Percentiles rank a stretch among this genome's conserved stretches.
phyloP scores from a whole-genome alignment of 2,113 vertebrate genomes.

The Labeo catla region DNA sequence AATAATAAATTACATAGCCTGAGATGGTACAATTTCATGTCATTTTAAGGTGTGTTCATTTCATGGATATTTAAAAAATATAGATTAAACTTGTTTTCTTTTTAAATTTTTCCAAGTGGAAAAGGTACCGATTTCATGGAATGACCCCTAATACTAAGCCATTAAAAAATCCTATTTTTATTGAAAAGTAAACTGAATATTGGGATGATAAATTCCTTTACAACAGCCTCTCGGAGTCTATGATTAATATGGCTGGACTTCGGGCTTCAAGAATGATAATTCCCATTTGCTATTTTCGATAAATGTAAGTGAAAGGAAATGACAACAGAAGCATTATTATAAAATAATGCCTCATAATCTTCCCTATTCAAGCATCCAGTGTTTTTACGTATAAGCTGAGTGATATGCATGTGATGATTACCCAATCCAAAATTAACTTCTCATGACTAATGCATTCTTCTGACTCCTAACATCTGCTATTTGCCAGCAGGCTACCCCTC shows the following conservation, averaged over 20 bases:
- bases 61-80: too few species aligned
- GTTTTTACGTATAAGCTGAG: neutral
- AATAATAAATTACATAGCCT: too few species aligned
- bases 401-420: neutral
- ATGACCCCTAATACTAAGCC: neutral
- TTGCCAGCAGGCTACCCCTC: neutral
- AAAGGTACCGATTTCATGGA: too few species aligned
- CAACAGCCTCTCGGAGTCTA: neutral
- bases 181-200: neutral
- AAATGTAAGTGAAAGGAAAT: neutral
- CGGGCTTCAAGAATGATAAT: neutral
- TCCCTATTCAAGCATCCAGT: neutral
- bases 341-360: neutral
- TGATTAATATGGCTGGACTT: neutral
- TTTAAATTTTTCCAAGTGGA: too few species aligned
- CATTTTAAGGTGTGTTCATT: too few species aligned
- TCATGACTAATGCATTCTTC: slow-evolving; percentile 31
- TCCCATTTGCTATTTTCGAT: neutral
- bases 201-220: neutral
- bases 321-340: neutral
- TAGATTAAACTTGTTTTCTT: too few species aligned
- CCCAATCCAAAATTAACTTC: neutral
- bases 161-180: neutral
- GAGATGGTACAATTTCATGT: too few species aligned
- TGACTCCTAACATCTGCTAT: neutral